Evolutionary conservation across 1,140 invertebrate species (phyloP).

Genomic region (Bombus fervidus): DNA sequence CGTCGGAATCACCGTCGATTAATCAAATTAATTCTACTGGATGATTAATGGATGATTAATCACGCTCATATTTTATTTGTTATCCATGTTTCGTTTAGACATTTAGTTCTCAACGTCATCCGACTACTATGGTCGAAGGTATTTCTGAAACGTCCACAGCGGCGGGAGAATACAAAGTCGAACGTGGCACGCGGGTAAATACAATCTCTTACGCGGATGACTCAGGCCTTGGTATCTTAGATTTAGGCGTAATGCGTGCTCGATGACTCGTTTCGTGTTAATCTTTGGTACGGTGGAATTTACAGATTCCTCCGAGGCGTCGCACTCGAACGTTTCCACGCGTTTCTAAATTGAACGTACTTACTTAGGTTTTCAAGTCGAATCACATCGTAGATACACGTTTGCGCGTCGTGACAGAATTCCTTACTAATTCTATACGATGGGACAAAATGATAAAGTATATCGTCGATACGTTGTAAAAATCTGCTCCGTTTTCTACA

Average conservation of each 20-base stretch:
- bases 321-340: not conserved
- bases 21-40: no score
- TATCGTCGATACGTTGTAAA: not conserved
- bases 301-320: slow-evolving; percentile 18
- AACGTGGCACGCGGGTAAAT: slow-evolving; percentile 37
- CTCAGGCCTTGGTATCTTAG: slow-evolving; percentile 64
- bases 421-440: no score
- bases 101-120: slow-evolving; percentile 1
- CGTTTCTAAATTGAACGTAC: not conserved
- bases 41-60: no score
- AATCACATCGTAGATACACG: slow-evolving; percentile 12
- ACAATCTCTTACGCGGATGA: slow-evolving; percentile 67
- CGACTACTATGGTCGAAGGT: slow-evolving; percentile 33
- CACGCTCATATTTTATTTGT: not conserved
- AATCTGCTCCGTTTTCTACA: not conserved
- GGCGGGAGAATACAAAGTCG: slow-evolving; percentile 27
- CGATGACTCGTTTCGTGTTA: slow-evolving; percentile 68
- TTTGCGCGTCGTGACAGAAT: not conserved
- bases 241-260: slow-evolving; percentile 68
- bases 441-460: no score
- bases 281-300: slow-evolving; percentile 50
- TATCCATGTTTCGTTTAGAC: slow-evolving; percentile 16
- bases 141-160: slow-evolving; percentile 39
- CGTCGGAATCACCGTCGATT: not conserved
- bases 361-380: not conserved